Percentiles rank a stretch among this genome's conserved stretches.
These are phyloP conservation scores for Unio delphinus DNA, from an alignment of 2,888 invertebrate species.

Conservation along the genomic window DNA sequence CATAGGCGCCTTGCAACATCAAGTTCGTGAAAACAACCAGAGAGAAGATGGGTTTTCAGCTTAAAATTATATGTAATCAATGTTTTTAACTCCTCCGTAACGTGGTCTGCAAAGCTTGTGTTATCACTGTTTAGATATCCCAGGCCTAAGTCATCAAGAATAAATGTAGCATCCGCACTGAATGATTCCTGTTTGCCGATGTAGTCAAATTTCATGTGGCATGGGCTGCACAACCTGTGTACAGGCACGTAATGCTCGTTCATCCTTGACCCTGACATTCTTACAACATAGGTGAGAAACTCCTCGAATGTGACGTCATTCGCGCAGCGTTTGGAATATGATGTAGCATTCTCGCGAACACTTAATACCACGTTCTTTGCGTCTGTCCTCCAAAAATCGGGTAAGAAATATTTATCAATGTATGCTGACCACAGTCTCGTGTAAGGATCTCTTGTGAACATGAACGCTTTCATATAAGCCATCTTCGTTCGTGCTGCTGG, in stretches of 20 bases:
- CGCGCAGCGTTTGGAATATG: constrained; percentile 28
- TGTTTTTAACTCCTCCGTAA: constrained; percentile 24
- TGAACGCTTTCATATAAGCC: constrained; percentile 14
- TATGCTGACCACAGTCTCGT: constrained; percentile 45
- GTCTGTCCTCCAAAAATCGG: constrained; percentile 43
- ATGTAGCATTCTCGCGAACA: constrained; percentile 7
- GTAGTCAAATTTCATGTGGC: constrained; percentile 31
- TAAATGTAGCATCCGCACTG: constrained; percentile 25
- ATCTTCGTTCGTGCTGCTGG: background rate
- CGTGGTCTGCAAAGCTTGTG: constrained; percentile 10
- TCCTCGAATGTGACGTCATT: constrained; percentile 45
- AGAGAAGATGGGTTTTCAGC: constrained; percentile 7
- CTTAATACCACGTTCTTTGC: constrained; percentile 18
- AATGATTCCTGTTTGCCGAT: constrained; percentile 42
- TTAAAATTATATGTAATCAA: constrained; percentile 31
- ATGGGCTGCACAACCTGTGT: constrained; percentile 40
- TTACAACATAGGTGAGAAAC: constrained; percentile 25
- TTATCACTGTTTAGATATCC: constrained; percentile 8
- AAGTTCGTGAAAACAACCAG: constrained; percentile 20
- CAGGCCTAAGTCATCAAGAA: constrained; percentile 22
- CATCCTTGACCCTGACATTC: constrained; percentile 5
- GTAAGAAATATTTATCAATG: constrained; percentile 46
- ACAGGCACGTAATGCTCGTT: constrained; percentile 43
- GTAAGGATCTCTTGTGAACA: constrained; percentile 46
- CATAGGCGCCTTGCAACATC: constrained; percentile 25